phyloP scores from a whole-genome alignment of 2,797 vertebrate genomes.

The Knipowitschia caucasica region DNA sequence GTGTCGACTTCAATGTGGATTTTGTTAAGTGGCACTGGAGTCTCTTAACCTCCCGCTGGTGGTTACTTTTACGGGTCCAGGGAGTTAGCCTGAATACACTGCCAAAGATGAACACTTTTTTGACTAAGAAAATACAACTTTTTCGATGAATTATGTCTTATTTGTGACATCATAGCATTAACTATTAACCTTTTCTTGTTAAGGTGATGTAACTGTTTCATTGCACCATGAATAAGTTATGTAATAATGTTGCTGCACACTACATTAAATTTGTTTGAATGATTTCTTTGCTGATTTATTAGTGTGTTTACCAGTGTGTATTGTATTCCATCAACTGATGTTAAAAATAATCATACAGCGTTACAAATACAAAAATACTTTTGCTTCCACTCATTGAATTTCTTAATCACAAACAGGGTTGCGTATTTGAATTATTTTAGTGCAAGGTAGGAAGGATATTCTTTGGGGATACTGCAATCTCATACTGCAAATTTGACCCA shows the following conservation, averaged over 20 bases:
- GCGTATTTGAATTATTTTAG: too few species aligned
- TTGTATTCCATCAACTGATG: too few species aligned
- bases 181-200: slow-evolving; percentile 2
- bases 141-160: not conserved
- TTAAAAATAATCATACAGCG: too few species aligned
- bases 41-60: slow-evolving; percentile 64
- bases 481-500: too few species aligned
- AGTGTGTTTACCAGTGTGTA: too few species aligned
- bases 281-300: too few species aligned
- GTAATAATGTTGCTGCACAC: not conserved
- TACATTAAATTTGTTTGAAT: not conserved
- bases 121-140: slow-evolving; percentile 49
- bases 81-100: slow-evolving; percentile 52
- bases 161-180: not conserved
- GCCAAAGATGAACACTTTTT: slow-evolving; percentile 42
- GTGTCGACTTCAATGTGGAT: slow-evolving; percentile 58
- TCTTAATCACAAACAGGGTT: too few species aligned
- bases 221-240: not conserved
- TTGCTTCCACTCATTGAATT: too few species aligned
- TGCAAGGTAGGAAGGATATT: too few species aligned
- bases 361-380: too few species aligned
- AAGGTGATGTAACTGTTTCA: slow-evolving; percentile 3
- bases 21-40: slow-evolving; percentile 62
- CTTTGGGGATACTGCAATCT: too few species aligned
- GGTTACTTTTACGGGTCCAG: slow-evolving; percentile 59